phyloP scores from a whole-genome alignment of 2,113 vertebrate genomes.

The Campylomormyrus tamandua region DNA sequence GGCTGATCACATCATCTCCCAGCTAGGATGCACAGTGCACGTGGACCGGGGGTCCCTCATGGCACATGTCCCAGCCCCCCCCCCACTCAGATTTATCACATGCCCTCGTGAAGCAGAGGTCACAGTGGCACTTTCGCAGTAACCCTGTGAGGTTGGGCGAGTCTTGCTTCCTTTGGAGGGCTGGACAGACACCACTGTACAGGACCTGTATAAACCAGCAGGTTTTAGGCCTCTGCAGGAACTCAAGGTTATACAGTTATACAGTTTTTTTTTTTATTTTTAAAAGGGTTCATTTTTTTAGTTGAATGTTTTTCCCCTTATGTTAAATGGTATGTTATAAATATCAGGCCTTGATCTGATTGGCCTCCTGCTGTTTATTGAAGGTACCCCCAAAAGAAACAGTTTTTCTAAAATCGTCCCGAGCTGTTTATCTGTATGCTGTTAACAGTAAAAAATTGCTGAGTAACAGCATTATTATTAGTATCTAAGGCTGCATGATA shows the following conservation, averaged over 20 bases:
- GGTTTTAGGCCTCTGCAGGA: neutral
- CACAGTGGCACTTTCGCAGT: neutral
- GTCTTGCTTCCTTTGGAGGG: neutral
- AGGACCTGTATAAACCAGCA: neutral
- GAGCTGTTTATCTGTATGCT: neutral
- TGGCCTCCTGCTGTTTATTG: neutral
- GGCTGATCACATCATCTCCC: conserved; percentile 30
- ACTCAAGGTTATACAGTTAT: neutral
- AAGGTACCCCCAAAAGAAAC: neutral
- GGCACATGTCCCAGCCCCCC: neutral
- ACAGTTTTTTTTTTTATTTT: neutral
- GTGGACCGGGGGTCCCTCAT: neutral
- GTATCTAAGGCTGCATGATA: neutral
- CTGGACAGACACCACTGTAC: neutral
- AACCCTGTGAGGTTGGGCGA: neutral
- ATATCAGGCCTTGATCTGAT: neutral
- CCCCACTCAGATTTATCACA: too few species aligned
- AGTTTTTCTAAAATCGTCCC: neutral
- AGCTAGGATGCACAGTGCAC: neutral
- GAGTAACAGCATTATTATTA: neutral
- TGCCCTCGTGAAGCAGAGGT: neutral
- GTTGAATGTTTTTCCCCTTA: too few species aligned
- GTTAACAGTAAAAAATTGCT: neutral
- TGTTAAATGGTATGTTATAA: neutral
- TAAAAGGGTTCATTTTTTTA: neutral